Percentiles rank a stretch among this genome's conserved stretches.
These are phyloP conservation scores for Sarcophaga subvicina DNA, from an alignment of 2,888 invertebrate genomes.

Conservation along the genomic window DNA sequence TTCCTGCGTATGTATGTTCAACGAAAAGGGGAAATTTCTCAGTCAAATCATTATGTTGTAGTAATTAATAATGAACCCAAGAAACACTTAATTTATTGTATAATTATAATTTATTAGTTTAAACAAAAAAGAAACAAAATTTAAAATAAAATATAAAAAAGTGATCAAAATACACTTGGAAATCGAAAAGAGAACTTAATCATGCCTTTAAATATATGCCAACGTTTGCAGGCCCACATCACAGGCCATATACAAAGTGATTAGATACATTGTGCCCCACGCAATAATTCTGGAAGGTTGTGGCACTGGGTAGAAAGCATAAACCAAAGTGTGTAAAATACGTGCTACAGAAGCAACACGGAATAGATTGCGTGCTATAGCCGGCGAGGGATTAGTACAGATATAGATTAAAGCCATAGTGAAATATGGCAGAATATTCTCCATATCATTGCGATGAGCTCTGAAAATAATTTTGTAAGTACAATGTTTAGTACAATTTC, in stretches of 20 bases:
- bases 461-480: slow-evolving; percentile 79
- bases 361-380: slow-evolving; percentile 83
- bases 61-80: slow-evolving; percentile 29
- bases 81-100: slow-evolving; percentile 56
- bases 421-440: slow-evolving; percentile 86
- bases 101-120: slow-evolving; percentile 55
- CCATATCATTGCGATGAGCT: slow-evolving; percentile 87
- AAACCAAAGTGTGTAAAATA: slow-evolving; percentile 85
- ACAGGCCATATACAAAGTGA: slow-evolving; percentile 83
- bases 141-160: slow-evolving; percentile 8
- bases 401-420: slow-evolving; percentile 84
- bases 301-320: slow-evolving; percentile 84
- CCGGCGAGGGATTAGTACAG: slow-evolving; percentile 83
- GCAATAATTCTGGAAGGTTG: slow-evolving; percentile 83
- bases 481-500: neutral
- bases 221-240: slow-evolving; percentile 78
- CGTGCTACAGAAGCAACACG: slow-evolving; percentile 83
- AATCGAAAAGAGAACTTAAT: neutral
- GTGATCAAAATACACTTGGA: slow-evolving; percentile 3
- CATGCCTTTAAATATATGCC: slow-evolving; percentile 72
- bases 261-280: slow-evolving; percentile 81
- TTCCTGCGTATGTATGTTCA: neutral
- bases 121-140: slow-evolving; percentile 27
- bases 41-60: slow-evolving; percentile 37
- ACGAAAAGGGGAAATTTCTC: slow-evolving; percentile 2